phyloP scores from a whole-genome alignment of 2,113 vertebrate species.

The Platichthys flesus region DNA sequence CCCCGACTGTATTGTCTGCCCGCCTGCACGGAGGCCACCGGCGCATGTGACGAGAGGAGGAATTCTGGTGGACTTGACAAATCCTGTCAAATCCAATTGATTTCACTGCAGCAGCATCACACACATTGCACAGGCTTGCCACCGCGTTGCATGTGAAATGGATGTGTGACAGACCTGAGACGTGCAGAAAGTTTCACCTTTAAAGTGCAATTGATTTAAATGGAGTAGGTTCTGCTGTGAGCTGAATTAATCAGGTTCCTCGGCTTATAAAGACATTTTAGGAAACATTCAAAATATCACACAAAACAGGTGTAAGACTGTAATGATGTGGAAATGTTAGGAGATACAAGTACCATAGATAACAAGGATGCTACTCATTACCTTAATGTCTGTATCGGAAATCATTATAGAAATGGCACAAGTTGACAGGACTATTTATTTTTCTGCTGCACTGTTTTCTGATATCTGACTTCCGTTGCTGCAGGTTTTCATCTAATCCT shows the following conservation, averaged over 20 bases:
- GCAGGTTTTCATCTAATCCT: constrained; percentile 19
- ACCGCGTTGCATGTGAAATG: background rate
- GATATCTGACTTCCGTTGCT: background rate
- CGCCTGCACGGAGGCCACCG: constrained; percentile 11
- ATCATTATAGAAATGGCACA: background rate
- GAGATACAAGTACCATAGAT: constrained; percentile 42
- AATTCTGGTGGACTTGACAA: constrained; percentile 44
- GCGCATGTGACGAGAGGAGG: constrained; percentile 9
- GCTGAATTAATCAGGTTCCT: constrained; percentile 29
- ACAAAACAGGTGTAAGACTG: constrained; percentile 28
- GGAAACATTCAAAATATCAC: constrained; percentile 17
- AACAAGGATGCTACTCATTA: constrained; percentile 25
- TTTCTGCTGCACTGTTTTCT: constrained; percentile 9
- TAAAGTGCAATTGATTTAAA: constrained; percentile 30
- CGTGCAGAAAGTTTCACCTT: constrained; percentile 1
- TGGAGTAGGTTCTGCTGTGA: constrained; percentile 7
- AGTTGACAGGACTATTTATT: constrained; percentile 4
- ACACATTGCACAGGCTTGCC: constrained; percentile 2
- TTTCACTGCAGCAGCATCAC: constrained; percentile 23
- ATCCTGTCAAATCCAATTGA: constrained; percentile 52
- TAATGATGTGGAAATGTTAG: constrained; percentile 36
- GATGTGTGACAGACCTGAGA: background rate
- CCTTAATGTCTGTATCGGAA: constrained; percentile 10
- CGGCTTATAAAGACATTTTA: background rate
- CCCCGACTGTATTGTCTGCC: constrained; percentile 28